These are phyloP conservation scores for Chrysolina oricalcia DNA, from an alignment of 2,888 invertebrate genomes.

Conservation along the genomic window DNA sequence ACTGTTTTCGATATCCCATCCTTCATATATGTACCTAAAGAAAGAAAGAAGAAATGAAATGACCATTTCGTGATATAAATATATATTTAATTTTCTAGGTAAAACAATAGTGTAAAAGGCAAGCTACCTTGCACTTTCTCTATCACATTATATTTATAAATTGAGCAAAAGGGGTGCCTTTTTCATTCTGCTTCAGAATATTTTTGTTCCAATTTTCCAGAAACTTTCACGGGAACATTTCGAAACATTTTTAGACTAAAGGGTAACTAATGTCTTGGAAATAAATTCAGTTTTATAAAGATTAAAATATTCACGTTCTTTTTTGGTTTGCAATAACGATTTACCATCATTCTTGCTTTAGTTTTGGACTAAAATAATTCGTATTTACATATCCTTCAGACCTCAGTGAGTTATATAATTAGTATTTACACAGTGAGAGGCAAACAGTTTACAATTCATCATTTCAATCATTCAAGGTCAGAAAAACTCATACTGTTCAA, in stretches of 20 bases:
- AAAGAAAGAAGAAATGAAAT: background rate
- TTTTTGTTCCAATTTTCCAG: constrained; percentile 22
- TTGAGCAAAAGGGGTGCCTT: constrained; percentile 48
- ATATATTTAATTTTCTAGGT: constrained; percentile 44
- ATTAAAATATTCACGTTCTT: background rate
- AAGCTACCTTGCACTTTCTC: constrained; percentile 46
- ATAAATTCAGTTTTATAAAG: background rate
- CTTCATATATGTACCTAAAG: too few species aligned
- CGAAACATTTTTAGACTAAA: background rate
- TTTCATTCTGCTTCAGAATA: constrained; percentile 25
- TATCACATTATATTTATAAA: constrained; percentile 53
- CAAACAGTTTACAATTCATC: background rate
- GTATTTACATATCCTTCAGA: constrained; percentile 6
- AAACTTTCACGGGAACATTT: constrained; percentile 1
- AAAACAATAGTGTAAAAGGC: constrained; percentile 50
- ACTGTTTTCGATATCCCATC: too few species aligned
- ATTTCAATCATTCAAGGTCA: too few species aligned
- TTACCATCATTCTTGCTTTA: background rate
- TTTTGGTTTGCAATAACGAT: background rate
- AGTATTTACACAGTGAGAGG: background rate
- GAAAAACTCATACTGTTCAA: background rate
- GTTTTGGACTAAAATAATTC: background rate
- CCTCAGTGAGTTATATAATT: background rate
- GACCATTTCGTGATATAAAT: constrained; percentile 37
- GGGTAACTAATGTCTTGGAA: background rate